These are phyloP conservation scores for Paramisgurnus dabryanus DNA, from an alignment of 2,113 vertebrate genomes.

Conservation along the genomic window DNA sequence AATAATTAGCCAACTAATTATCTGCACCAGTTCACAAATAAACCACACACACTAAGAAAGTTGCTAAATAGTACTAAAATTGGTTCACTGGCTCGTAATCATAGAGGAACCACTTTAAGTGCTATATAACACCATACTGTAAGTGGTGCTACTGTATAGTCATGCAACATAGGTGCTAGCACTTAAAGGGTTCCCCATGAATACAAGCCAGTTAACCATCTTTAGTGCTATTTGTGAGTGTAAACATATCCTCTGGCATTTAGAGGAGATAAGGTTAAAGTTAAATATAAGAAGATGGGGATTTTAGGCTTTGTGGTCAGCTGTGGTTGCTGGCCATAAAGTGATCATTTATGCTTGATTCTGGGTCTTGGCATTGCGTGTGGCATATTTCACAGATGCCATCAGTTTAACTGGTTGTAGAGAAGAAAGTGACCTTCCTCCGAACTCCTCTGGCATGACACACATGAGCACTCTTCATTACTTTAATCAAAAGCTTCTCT, in stretches of 20 bases:
- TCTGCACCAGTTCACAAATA: neutral
- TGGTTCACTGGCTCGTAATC: too few relatives aligned
- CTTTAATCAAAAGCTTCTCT: conserved; percentile 12
- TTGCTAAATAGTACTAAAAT: too few relatives aligned
- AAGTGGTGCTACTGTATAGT: too few relatives aligned
- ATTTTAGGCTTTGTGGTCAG: too few relatives aligned
- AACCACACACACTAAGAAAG: neutral
- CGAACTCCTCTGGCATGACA: neutral
- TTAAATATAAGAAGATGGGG: neutral
- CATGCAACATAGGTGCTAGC: too few relatives aligned
- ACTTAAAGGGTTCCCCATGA: too few relatives aligned
- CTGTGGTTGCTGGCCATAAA: neutral
- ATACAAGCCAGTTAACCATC: too few relatives aligned
- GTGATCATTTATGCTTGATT: neutral
- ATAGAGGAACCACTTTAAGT: too few relatives aligned
- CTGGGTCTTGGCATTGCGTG: neutral
- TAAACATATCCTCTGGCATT: neutral
- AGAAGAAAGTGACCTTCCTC: conserved; percentile 3
- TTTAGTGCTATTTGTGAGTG: too few relatives aligned
- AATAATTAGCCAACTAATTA: neutral
- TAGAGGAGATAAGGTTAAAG: neutral
- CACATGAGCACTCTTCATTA: conserved; percentile 2
- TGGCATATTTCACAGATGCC: neutral
- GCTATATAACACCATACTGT: too few relatives aligned
- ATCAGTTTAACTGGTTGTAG: neutral